Evolutionary conservation across 1,140 invertebrate genomes (phyloP).

Genomic region (Protaetia brevitarsis): DNA sequence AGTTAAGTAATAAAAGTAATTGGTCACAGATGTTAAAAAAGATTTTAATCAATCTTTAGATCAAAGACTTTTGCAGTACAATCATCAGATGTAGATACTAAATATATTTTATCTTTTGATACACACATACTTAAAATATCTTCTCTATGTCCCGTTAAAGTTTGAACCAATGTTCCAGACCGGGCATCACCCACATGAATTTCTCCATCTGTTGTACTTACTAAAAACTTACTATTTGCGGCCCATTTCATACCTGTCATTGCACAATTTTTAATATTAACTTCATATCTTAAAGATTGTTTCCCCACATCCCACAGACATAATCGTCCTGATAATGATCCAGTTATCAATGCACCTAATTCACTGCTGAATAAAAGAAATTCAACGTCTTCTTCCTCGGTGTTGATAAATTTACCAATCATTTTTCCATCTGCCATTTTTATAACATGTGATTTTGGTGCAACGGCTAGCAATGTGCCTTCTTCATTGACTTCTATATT

Average conservation of each 20-base stretch:
- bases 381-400: constrained; percentile 59
- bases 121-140: constrained; percentile 72
- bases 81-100: constrained; percentile 74
- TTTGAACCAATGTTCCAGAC: constrained; percentile 56
- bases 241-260: constrained; percentile 58
- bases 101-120: constrained; percentile 59
- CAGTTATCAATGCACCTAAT: constrained; percentile 59
- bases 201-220: constrained; percentile 48
- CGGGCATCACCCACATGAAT: constrained; percentile 56
- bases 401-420: constrained; percentile 46
- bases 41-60: constrained; percentile 26
- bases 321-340: constrained; percentile 65
- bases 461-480: constrained; percentile 68
- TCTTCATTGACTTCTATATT: constrained; percentile 67
- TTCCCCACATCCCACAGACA: constrained; percentile 78
- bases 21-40: neutral
- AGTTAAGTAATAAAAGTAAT: neutral
- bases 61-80: constrained; percentile 68
- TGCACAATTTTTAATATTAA: constrained; percentile 44
- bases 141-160: constrained; percentile 65
- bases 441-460: constrained; percentile 50
- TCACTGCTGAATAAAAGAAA: constrained; percentile 63
- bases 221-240: constrained; percentile 49
- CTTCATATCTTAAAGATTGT: constrained; percentile 58
- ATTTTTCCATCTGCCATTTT: constrained; percentile 53